phyloP scores from a whole-genome alignment of 2,797 vertebrate genomes.

The Mus minutoides region DNA sequence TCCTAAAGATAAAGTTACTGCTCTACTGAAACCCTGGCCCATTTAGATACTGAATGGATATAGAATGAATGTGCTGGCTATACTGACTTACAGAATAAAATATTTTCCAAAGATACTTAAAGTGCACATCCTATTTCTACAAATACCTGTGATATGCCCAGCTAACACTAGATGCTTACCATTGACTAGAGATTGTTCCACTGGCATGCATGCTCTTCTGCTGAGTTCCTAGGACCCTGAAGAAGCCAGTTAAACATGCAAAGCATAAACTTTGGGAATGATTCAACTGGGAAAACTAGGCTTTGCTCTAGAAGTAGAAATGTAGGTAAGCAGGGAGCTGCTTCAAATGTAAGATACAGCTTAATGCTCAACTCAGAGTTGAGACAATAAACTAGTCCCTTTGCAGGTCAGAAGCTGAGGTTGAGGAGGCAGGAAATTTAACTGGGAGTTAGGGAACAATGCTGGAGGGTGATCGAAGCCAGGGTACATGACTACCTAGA shows the following conservation, averaged over 20 bases:
- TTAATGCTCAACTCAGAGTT: constrained; percentile 26
- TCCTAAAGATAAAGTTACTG: not conserved
- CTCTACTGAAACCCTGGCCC: not conserved
- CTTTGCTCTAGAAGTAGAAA: constrained; percentile 60
- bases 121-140: not conserved
- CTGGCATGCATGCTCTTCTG: not conserved
- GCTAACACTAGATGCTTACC: constrained; percentile 5
- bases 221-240: constrained; percentile 1
- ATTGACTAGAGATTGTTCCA: constrained; percentile 45
- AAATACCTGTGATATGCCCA: not conserved
- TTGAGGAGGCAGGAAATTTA: constrained; percentile 35
- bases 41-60: constrained; percentile 25
- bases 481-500: not conserved
- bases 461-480: not conserved
- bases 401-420: not conserved
- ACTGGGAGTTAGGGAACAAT: not conserved
- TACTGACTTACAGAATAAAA: constrained; percentile 52
- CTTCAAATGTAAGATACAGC: constrained; percentile 39
- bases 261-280: not conserved
- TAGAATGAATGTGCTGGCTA: constrained; percentile 24
- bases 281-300: constrained; percentile 16
- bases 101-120: not conserved
- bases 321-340: constrained; percentile 6
- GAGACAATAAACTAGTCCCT: not conserved
- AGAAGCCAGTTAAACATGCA: constrained; percentile 10